Base-by-base conservation (phyloP, 2,888 invertebrate genomes). In the Clostera curtula region DNA sequence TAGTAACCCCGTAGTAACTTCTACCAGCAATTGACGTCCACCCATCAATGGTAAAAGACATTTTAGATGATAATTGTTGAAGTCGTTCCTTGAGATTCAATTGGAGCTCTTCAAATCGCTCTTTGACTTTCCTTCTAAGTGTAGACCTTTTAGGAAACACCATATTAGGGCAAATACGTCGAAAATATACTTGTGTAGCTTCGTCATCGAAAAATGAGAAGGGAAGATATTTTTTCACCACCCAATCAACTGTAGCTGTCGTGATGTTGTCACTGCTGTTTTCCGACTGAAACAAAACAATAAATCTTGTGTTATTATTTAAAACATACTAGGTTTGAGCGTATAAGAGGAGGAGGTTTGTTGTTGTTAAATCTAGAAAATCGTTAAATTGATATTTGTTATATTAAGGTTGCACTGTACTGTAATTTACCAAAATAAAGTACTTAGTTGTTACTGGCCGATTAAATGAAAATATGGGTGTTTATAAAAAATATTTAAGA, bases 141-240 rank as follows among this genome's bases (percentile, higher is more conserved):
- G 40, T 44, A 24, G 38, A 38, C 38, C 40, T 43, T 40, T 40
- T 41, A 43, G 43, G 41, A 41, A 44, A 41, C 37, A 37, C 32
- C 33, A 39, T 41, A 41, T 41, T 44, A 19, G 35, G 37, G 37
- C 39, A 41, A 41, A 44, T 44, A 20, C 19, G 18, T 40, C 42
- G 38, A 40, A 40, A 44, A 42, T 42, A 40, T 37, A 34, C 35
- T 34, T 34, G 40, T 31, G 36, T 39, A 39, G 31, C 38, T n/a
- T 40, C 36, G 33, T 39, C 36, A 38, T 39, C 34, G 40, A 43
- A 38, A 38, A 43, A 43, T 38, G 43, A 39, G 31, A 38, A 36
- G 33, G 36, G 36, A 38, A 36, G 38, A 40, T 43, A 40, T 35
- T 43, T 43, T 43, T 38, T 36, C 32, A 40, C 37, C 32, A 36